Percentiles rank a stretch among this genome's conserved stretches.
Conservation (phyloP, 1,140 invertebrate species). For the Calephelis virginiensis region DNA sequence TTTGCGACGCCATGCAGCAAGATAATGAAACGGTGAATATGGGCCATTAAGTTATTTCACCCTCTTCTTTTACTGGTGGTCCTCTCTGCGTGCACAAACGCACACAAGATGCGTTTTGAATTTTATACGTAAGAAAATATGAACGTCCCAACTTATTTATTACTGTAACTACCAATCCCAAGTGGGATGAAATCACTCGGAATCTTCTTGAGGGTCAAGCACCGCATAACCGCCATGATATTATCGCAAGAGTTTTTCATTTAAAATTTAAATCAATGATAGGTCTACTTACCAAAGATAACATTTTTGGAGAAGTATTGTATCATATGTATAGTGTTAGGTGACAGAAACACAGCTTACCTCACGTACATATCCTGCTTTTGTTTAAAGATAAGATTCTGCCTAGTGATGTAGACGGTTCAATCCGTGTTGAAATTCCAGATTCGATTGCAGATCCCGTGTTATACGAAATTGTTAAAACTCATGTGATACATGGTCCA, state of each 20-base stretch:
- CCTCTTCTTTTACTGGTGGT: slow-evolving; percentile 20
- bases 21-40: not conserved
- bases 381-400: slow-evolving; percentile 24
- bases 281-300: slow-evolving; percentile 32
- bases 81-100: not conserved
- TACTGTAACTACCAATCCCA: slow-evolving; percentile 24
- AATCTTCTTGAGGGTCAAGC: slow-evolving; percentile 19
- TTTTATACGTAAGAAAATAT: slow-evolving; percentile 23
- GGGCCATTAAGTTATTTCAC: slow-evolving; percentile 18
- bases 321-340: slow-evolving; percentile 60
- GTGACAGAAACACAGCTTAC: slow-evolving; percentile 77
- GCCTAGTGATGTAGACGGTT: slow-evolving; percentile 20
- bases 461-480: slow-evolving; percentile 48
- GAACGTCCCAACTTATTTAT: slow-evolving; percentile 22
- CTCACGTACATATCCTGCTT: slow-evolving; percentile 61
- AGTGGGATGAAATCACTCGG: slow-evolving; percentile 25
- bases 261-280: slow-evolving; percentile 28
- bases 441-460: slow-evolving; percentile 25
- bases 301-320: slow-evolving; percentile 32
- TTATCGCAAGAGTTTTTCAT: slow-evolving; percentile 37
- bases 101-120: slow-evolving; percentile 24
- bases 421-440: slow-evolving; percentile 31
- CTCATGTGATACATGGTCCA: slow-evolving; percentile 33
- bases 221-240: slow-evolving; percentile 35
- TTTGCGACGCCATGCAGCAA: not conserved